Evolutionary conservation across 2,888 invertebrate species (phyloP).

Genomic region (Machimus rusticus): DNA sequence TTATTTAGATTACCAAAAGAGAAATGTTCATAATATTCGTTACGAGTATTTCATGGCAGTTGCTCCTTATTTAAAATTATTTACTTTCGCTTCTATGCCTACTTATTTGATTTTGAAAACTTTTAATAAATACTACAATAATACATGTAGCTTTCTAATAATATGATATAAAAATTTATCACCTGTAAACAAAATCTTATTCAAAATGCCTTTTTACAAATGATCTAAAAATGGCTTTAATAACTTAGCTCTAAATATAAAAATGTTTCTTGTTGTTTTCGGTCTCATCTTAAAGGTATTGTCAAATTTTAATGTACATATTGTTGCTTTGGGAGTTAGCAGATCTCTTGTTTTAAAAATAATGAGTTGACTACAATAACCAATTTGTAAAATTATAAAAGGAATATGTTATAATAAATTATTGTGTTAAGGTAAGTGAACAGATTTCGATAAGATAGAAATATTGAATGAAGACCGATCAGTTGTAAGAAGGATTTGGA

Average conservation of each 20-base stretch:
- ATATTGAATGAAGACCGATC: no score
- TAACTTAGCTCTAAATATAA: slow-evolving; percentile 33
- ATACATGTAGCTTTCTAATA: neutral
- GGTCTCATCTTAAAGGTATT: slow-evolving; percentile 25
- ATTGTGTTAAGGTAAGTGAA: no score
- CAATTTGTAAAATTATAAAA: neutral
- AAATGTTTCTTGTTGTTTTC: slow-evolving; percentile 6
- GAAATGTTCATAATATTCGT: slow-evolving; percentile 17
- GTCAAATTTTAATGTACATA: slow-evolving; percentile 36
- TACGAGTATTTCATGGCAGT: slow-evolving; percentile 19
- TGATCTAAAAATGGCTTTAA: slow-evolving; percentile 13
- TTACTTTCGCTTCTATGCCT: neutral
- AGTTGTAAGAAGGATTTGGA: no score
- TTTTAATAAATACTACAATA: slow-evolving; percentile 17
- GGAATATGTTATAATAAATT: no score
- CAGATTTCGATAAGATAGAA: no score
- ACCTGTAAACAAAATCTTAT: slow-evolving; percentile 17
- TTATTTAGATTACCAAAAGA: neutral
- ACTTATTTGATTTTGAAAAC: slow-evolving; percentile 15
- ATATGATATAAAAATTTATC: slow-evolving; percentile 33
- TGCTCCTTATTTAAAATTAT: neutral
- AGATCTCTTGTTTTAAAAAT: neutral
- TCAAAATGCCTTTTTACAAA: slow-evolving; percentile 18
- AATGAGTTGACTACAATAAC: neutral
- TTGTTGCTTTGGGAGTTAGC: slow-evolving; percentile 12